Conservation (phyloP, 1,140 invertebrate species). For the Bombyx mandarina region DNA sequence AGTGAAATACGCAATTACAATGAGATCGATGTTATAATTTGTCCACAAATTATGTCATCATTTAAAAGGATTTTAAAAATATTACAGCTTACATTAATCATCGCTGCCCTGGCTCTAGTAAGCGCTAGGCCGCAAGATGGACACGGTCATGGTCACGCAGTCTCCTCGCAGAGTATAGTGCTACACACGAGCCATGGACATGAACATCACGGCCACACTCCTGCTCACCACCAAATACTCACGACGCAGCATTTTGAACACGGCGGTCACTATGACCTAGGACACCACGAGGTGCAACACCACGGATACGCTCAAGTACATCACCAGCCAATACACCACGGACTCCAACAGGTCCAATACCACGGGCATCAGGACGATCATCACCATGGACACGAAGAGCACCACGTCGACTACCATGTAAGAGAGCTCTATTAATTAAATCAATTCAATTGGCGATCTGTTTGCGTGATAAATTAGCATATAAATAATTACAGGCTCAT, state of each 20-base stretch:
- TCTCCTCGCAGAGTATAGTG: constrained; percentile 2
- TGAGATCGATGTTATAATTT: too few relatives aligned
- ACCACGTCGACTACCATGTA: not conserved
- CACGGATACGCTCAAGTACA: not conserved
- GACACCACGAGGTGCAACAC: not conserved
- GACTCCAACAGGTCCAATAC: constrained; percentile 11
- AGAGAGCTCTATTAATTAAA: too few relatives aligned
- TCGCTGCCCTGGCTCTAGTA: not conserved
- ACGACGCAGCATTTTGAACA: not conserved
- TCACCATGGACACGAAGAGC: constrained; percentile 3
- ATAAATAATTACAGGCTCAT: constrained; percentile 23
- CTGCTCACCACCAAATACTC: not conserved
- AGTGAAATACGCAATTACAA: too few relatives aligned
- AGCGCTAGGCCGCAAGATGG: not conserved
- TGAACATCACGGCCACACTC: constrained; percentile 1
- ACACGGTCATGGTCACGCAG: constrained; percentile 5
- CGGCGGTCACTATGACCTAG: not conserved
- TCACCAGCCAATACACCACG: constrained; percentile 2
- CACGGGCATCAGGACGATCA: constrained; percentile 6
- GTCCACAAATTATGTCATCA: too few relatives aligned
- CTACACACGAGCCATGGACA: constrained; percentile 4
- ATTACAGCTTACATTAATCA: not conserved
- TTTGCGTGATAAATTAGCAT: too few relatives aligned
- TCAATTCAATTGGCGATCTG: too few relatives aligned
- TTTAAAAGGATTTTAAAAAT: too few relatives aligned